Evolutionary conservation across 2,888 invertebrate genomes (phyloP).

Genomic region (Leptinotarsa haldemani): DNA sequence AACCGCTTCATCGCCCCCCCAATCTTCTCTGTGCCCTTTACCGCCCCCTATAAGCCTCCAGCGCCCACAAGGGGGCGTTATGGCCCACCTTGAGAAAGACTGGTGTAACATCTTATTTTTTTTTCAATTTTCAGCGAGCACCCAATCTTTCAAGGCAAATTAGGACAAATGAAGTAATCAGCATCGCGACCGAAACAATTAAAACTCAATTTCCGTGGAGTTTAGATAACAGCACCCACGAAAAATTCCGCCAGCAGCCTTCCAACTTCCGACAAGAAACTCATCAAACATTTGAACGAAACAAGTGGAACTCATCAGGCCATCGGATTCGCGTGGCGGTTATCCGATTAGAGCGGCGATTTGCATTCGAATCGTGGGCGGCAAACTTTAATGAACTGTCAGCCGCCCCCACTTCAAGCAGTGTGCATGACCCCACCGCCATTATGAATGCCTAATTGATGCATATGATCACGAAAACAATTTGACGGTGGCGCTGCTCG

Average conservation of each 20-base stretch:
- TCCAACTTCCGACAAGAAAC: constrained; percentile 6
- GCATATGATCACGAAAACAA: constrained; percentile 11
- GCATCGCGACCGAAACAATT: background rate
- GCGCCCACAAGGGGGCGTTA: too few species aligned
- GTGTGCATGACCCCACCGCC: background rate
- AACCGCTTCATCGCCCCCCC: too few species aligned
- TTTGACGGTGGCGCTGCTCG: background rate
- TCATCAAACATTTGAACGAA: background rate
- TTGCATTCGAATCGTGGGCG: constrained; percentile 13
- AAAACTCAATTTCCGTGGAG: background rate
- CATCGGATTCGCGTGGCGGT: constrained; percentile 8
- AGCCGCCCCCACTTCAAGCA: constrained; percentile 1
- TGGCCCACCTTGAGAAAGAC: too few species aligned
- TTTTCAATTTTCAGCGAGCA: too few species aligned
- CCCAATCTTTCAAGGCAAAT: background rate
- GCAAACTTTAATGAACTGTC: constrained; percentile 17
- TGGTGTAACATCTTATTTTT: too few species aligned
- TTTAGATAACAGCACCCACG: background rate
- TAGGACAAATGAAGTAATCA: background rate
- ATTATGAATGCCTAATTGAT: constrained; percentile 10
- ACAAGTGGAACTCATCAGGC: constrained; percentile 7
- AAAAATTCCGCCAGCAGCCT: background rate
- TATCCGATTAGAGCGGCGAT: constrained; percentile 16
- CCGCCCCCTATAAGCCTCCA: too few species aligned
- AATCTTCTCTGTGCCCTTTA: too few species aligned